Evolutionary conservation across 1,140 invertebrate species (phyloP), one percentile per base, ranked within the genome.

Genomic region (Rhysida immarginata): DNA sequence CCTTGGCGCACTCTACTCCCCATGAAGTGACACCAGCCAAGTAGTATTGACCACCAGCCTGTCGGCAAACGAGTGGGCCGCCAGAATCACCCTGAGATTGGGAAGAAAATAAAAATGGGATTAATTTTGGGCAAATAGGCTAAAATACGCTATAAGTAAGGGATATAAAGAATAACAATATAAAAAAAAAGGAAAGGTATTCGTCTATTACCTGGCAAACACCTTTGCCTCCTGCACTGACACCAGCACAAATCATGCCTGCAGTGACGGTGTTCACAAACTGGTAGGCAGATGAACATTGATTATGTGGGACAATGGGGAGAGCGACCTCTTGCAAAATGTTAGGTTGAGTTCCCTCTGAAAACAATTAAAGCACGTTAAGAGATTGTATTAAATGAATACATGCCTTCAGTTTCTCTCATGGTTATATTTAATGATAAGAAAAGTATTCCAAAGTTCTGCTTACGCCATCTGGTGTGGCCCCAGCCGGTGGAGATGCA

Each of bases 401-500:
- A n/a, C n/a, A n/a, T n/a, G n/a, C n/a, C n/a, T n/a, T n/a, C n/a
- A n/a, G n/a, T n/a, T n/a, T n/a, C n/a, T n/a, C n/a, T n/a, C n/a
- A n/a, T n/a, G n/a, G n/a, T n/a, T n/a, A n/a, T n/a, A n/a, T n/a
- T n/a, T n/a, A n/a, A n/a, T n/a, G n/a, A n/a, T n/a, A n/a, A n/a
- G n/a, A n/a, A n/a, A n/a, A n/a, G n/a, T n/a, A n/a, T n/a, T n/a
- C n/a, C n/a, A n/a, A n/a, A n/a, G n/a, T 16, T 35, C 16, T 35
- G 14, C 23, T 25, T 51, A 51, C 49, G 49, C 23, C 5, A 26
- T 25, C 26, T 25, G 16, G 24, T 24, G 20, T 51, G 49, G 45
- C 90, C 90, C 90, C 90, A 95, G 13, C 90, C 90, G 14, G 88
- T 93, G 0, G 88, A 91, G 82, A 84, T 91, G 66, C 87, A 92